These are phyloP conservation scores for Andrena dorsata DNA, from an alignment of 2,888 invertebrate species.

Conservation along the genomic window DNA sequence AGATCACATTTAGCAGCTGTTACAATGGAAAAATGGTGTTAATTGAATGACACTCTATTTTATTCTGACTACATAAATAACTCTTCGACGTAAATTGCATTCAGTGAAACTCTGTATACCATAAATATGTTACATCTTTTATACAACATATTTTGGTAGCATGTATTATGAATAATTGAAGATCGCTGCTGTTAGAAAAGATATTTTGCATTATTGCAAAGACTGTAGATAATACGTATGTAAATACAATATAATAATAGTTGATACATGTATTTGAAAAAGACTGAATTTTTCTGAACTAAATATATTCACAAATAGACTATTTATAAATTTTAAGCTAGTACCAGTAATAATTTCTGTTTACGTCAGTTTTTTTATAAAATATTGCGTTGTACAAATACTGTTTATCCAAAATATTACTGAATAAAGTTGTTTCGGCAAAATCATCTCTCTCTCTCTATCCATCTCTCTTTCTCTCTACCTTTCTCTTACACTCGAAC, in stretches of 20 bases:
- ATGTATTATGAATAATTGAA: slow-evolving; percentile 9
- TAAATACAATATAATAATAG: slow-evolving; percentile 38
- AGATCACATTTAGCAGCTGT: slow-evolving; percentile 80
- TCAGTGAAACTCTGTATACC: background rate
- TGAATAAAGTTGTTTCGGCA: too few species aligned
- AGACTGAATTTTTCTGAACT: slow-evolving; percentile 47
- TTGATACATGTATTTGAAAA: slow-evolving; percentile 14
- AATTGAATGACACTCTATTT: slow-evolving; percentile 34
- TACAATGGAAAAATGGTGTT: slow-evolving; percentile 83
- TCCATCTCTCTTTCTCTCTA: too few species aligned
- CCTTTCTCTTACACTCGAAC: too few species aligned
- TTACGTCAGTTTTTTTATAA: background rate
- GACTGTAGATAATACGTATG: slow-evolving; percentile 13
- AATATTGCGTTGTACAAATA: background rate
- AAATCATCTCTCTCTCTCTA: too few species aligned
- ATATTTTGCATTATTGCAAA: background rate
- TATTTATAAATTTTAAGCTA: background rate
- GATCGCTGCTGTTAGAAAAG: slow-evolving; percentile 20
- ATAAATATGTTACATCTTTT: slow-evolving; percentile 3
- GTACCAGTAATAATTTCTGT: background rate
- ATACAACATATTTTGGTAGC: background rate
- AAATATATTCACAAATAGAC: background rate
- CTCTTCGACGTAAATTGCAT: background rate
- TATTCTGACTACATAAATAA: background rate
- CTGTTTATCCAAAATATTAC: background rate